Evolutionary conservation across 2,888 invertebrate species (phyloP).

Genomic region (Nymphalis polychloros): DNA sequence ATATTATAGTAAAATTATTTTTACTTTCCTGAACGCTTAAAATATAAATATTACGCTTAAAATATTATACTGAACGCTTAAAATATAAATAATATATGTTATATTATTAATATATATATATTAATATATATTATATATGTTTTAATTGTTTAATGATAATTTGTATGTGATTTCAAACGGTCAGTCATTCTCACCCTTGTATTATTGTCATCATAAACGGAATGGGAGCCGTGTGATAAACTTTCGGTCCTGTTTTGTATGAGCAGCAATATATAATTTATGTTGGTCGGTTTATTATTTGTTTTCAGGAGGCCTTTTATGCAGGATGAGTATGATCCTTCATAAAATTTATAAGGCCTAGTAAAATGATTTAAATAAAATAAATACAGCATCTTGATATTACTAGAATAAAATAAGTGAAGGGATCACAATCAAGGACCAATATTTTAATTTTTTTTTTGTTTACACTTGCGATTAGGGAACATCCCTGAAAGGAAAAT

Average conservation of each 20-base stretch:
- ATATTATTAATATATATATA: too few relatives aligned
- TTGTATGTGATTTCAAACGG: slow-evolving; percentile 51
- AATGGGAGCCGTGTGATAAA: slow-evolving; percentile 14
- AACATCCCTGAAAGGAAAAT: too few relatives aligned
- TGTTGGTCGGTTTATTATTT: slow-evolving; percentile 13
- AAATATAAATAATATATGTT: too few relatives aligned
- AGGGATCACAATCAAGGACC: too few relatives aligned
- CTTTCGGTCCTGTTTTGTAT: slow-evolving; percentile 23
- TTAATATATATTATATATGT: too few relatives aligned
- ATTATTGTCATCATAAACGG: slow-evolving; percentile 47
- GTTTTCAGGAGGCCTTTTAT: background rate
- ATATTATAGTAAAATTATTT: too few relatives aligned
- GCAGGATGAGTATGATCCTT: background rate
- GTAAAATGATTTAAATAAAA: background rate
- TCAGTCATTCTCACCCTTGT: slow-evolving; percentile 48
- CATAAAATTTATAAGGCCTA: background rate
- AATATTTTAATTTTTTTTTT: too few relatives aligned
- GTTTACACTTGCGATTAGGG: too few relatives aligned
- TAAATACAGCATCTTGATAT: too few relatives aligned
- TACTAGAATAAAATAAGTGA: too few relatives aligned
- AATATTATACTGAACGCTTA: too few relatives aligned
- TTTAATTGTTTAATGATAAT: slow-evolving; percentile 54
- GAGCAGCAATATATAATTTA: slow-evolving; percentile 10
- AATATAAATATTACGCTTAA: background rate
- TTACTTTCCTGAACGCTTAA: background rate